Base-by-base conservation (phyloP, 1,140 invertebrate genomes). In the Acyrthosiphon pisum region DNA sequence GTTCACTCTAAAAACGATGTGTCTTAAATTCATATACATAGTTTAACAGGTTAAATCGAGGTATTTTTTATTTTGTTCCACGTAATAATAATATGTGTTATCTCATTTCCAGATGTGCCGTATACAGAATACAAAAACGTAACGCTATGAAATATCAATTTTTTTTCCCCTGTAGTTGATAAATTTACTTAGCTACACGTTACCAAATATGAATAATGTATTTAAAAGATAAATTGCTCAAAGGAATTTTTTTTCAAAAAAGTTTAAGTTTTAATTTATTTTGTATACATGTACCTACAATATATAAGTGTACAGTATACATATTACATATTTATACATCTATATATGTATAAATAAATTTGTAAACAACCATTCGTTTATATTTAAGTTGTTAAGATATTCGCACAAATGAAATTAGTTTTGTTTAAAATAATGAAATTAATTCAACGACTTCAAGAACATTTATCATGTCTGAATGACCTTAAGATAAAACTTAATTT, bases 301-400 rank as follows among this genome's bases (percentile, higher is more conserved):
- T 76, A 76, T 76, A 76, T 18, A 76, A n/a, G n/a, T 76, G 11
- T n/a, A 18, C 11, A 68, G 11, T 60, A 26, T 60, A 18, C 14
- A 84, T 41, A 41, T 84, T 84, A 44, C 9, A 84, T 84, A 81
- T 35, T 18, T 76, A 76, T 7, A 30, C 11, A 11, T 30, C 0
- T 35, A 35, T 81, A 18, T 37, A 60, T 60, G 56, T 60, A 37
- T 81, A n/a, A 30, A 23, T 83, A 83, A 20, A 83, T 83, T 22
- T 83, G 41, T 53, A 6, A 53, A n/a, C 60, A 76, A 35, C 14
- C n/a, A 23, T 30, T 48, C 41, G 44, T 46, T 87, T 87, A 20
- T 87, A n/a, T n/a, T n/a, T n/a, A n/a, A 87, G 46, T 48, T 87
- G 86, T 87, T 87, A n/a, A 87, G 30, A 87, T 48, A 87, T 87